Percentiles rank a stretch among this genome's conserved stretches.
Evolutionary conservation across 2,797 vertebrate species (phyloP).

Genomic region (Pseudopleuronectes americanus): DNA sequence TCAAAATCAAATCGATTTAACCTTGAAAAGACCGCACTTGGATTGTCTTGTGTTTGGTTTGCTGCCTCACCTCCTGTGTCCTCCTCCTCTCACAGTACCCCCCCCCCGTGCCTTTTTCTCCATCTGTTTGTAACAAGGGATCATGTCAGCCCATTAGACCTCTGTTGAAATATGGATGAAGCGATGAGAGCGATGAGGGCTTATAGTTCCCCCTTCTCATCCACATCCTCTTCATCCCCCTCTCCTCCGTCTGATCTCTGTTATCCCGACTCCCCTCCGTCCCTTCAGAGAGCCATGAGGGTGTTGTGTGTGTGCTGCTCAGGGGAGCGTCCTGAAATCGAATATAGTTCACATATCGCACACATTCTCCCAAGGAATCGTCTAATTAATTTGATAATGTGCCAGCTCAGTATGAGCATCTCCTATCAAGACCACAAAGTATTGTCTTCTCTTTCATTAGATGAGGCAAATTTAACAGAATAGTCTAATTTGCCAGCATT

Average conservation of each 20-base stretch:
- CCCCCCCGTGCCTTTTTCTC: slow-evolving; percentile 13
- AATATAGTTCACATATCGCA: neutral
- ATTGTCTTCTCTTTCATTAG: neutral
- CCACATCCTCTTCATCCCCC: slow-evolving; percentile 52
- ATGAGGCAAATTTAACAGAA: neutral
- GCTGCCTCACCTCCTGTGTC: slow-evolving; percentile 12
- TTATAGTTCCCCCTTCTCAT: slow-evolving; percentile 46
- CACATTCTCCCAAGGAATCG: slow-evolving; percentile 2
- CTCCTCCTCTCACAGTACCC: neutral
- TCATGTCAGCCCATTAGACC: slow-evolving; percentile 73
- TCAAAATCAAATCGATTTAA: neutral
- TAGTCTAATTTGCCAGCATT: neutral
- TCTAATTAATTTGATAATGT: slow-evolving; percentile 11
- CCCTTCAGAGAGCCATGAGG: slow-evolving; percentile 34
- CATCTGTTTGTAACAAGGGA: slow-evolving; percentile 58
- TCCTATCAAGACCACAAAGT: neutral
- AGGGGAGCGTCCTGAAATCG: slow-evolving; percentile 1
- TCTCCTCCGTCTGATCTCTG: slow-evolving; percentile 61
- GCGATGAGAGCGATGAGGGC: slow-evolving; percentile 63
- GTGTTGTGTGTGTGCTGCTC: slow-evolving; percentile 22
- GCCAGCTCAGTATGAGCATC: neutral
- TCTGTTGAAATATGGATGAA: slow-evolving; percentile 78
- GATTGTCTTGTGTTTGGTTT: slow-evolving; percentile 3
- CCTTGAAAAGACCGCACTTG: neutral
- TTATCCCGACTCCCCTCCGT: slow-evolving; percentile 38